Evolutionary conservation across 2,888 invertebrate species (phyloP).

Genomic region (Ochlodes sylvanus): DNA sequence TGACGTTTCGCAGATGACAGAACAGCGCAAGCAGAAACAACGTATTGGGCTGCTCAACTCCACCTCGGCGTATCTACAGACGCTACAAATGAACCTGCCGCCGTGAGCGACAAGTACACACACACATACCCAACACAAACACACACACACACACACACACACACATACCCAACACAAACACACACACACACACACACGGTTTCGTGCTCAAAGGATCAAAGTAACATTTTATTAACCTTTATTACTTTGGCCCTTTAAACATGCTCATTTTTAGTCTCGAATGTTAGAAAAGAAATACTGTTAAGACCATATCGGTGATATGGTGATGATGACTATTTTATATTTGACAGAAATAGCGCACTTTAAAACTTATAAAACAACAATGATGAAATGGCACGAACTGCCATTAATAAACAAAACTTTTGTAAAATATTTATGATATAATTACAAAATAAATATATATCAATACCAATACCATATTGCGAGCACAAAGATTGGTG

Average conservation of each 20-base stretch:
- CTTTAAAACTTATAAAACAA: too few species aligned
- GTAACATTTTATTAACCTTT: too few species aligned
- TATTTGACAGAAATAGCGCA: too few species aligned
- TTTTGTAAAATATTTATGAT: not conserved
- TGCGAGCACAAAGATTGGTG: slow-evolving; percentile 26
- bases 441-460: too few species aligned
- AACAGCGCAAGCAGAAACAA: slow-evolving; percentile 97
- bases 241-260: too few species aligned
- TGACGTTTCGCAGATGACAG: slow-evolving; percentile 90
- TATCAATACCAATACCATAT: not conserved
- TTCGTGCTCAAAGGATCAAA: too few species aligned
- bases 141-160: slow-evolving; percentile 16
- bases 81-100: slow-evolving; percentile 78
- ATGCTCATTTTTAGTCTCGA: too few species aligned
- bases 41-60: slow-evolving; percentile 94
- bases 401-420: too few species aligned
- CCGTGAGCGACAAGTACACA: slow-evolving; percentile 59
- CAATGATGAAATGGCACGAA: too few species aligned
- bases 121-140: slow-evolving; percentile 8
- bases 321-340: too few species aligned
- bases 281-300: too few species aligned
- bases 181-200: not conserved
- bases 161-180: not conserved
- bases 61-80: slow-evolving; percentile 88
- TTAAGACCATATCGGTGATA: too few species aligned